Conservation (phyloP, 2,888 invertebrate genomes). For the Ryuthela nishihirai region DNA sequence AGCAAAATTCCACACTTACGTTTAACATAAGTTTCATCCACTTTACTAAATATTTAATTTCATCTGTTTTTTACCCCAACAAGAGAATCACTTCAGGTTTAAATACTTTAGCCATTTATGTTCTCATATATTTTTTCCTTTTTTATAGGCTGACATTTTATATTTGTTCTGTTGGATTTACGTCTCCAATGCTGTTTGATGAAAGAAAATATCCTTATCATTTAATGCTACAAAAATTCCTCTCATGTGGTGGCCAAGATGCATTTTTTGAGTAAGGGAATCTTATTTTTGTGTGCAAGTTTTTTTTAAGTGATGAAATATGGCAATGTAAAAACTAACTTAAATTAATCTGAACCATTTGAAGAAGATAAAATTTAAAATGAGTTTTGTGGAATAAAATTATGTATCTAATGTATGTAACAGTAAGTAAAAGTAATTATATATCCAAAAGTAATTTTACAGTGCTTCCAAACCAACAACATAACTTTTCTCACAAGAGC, state of each 20-base stretch:
- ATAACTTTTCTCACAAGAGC: too few species aligned
- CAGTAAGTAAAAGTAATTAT: too few species aligned
- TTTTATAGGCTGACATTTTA: constrained; percentile 67
- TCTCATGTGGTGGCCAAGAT: constrained; percentile 66
- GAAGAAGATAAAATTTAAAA: too few species aligned
- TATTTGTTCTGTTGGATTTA: constrained; percentile 78
- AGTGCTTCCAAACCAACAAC: too few species aligned
- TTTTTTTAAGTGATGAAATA: constrained; percentile 44
- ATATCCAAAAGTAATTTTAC: too few species aligned
- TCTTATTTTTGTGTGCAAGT: too few species aligned
- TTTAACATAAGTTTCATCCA: not conserved
- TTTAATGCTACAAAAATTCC: constrained; percentile 76
- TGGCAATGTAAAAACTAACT: too few species aligned
- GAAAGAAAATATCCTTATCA: constrained; percentile 80
- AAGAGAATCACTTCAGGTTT: not conserved
- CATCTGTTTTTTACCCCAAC: not conserved
- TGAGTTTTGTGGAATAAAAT: too few species aligned
- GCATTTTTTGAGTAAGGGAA: constrained; percentile 62
- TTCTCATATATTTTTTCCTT: not conserved
- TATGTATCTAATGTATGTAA: too few species aligned
- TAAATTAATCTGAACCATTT: too few species aligned
- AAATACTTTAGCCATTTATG: not conserved
- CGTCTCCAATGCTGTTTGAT: constrained; percentile 78
- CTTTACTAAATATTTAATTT: not conserved
- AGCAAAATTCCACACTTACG: too few species aligned